Conservation (phyloP, 2,888 invertebrate species). For the Pecten maximus region DNA sequence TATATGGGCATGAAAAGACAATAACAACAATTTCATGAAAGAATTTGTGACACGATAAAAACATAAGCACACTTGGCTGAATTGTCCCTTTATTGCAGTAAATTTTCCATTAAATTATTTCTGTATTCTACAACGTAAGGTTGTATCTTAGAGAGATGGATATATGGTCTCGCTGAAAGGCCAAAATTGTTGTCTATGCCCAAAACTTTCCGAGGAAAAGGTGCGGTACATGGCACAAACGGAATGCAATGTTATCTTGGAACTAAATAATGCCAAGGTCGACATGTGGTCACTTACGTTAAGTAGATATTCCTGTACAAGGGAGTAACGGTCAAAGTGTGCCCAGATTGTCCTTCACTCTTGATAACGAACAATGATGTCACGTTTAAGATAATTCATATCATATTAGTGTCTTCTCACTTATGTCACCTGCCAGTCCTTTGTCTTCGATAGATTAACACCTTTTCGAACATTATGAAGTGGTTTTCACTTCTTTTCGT, state of each 20-base stretch:
- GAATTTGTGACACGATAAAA: no score
- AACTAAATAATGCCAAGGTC: neutral
- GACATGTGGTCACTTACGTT: neutral
- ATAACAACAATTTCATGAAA: no score
- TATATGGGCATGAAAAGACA: no score
- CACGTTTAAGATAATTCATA: neutral
- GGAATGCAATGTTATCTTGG: neutral
- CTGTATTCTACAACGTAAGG: no score
- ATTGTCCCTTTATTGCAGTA: no score
- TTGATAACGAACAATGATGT: neutral
- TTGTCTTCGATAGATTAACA: neutral
- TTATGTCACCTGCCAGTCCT: neutral
- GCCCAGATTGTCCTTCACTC: neutral
- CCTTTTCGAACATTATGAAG: neutral
- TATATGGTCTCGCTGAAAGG: no score
- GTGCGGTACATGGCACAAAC: neutral
- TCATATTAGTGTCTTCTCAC: neutral
- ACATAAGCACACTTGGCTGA: no score
- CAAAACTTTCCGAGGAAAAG: neutral
- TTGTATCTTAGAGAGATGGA: no score
- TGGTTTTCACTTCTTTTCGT: slow-evolving; percentile 2
- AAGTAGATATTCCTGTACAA: neutral
- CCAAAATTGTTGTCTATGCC: no score
- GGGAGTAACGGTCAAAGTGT: neutral
- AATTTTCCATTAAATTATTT: no score